phyloP scores from a whole-genome alignment of 2,113 vertebrate species.

The Acanthisitta chloris region DNA sequence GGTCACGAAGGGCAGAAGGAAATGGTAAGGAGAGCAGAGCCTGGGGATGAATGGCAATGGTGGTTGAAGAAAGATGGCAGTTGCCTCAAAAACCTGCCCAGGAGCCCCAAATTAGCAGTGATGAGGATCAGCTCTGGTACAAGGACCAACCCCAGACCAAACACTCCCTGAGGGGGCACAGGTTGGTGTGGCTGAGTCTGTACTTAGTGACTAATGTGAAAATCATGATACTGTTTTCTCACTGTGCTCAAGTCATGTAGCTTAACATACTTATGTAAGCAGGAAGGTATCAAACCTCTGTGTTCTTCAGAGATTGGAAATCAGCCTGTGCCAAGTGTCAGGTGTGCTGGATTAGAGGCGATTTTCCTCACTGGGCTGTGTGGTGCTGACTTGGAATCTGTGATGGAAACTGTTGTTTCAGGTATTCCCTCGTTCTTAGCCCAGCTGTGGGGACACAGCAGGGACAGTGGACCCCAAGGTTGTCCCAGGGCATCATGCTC shows the following conservation, averaged over 20 bases:
- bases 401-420: accelerated
- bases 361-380: accelerated
- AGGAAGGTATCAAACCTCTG: accelerated
- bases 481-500: accelerated
- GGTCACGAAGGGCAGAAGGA: accelerated
- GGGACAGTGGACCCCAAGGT: not conserved
- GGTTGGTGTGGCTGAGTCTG: not conserved
- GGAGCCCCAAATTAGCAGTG: accelerated
- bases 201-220: too few relatives aligned
- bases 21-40: accelerated
- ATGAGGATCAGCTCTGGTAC: not conserved
- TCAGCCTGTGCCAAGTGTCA: accelerated
- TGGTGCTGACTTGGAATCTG: not conserved
- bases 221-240: not conserved
- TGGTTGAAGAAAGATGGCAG: too few relatives aligned
- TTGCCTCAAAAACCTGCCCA: too few relatives aligned
- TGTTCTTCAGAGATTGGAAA: not conserved
- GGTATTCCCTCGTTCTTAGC: too few relatives aligned
- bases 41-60: not conserved
- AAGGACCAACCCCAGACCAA: not conserved
- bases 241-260: not conserved
- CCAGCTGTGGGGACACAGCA: not conserved
- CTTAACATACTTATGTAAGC: not conserved
- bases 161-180: accelerated
- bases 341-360: not conserved